Percentiles rank a stretch among this genome's conserved stretches.
Evolutionary conservation across 1,140 invertebrate genomes (phyloP).

Genomic region (Aporrectodea caliginosa): DNA sequence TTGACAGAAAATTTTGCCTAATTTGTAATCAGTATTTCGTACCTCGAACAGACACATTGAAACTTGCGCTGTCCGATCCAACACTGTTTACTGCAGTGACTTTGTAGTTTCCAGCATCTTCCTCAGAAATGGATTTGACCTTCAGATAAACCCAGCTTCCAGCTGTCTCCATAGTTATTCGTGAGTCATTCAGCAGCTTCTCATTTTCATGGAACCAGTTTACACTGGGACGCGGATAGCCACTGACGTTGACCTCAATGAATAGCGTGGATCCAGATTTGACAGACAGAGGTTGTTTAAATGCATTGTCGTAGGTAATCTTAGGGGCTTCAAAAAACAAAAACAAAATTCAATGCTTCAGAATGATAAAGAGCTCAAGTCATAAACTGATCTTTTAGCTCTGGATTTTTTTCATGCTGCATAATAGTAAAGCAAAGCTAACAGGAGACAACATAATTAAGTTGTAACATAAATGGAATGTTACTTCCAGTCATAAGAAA

Average conservation of each 20-base stretch:
- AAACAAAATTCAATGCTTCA: no score
- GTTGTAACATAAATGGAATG: no score
- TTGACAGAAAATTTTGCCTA: no score
- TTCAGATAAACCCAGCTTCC: conserved; percentile 30
- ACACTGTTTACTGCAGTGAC: conserved; percentile 35
- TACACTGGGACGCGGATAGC: conserved; percentile 23
- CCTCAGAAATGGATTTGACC: conserved; percentile 10
- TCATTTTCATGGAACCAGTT: conserved; percentile 26
- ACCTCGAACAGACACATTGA: conserved; percentile 29
- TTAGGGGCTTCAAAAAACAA: conserved; percentile 20
- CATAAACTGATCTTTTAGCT: no score
- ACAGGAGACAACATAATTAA: no score
- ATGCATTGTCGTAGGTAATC: conserved; percentile 19
- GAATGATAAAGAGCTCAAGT: no score
- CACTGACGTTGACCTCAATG: conserved; percentile 30
- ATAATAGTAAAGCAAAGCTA: no score
- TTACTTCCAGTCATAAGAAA: no score
- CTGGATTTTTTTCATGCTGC: no score
- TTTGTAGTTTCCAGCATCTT: conserved; percentile 28
- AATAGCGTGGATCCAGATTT: conserved; percentile 14
- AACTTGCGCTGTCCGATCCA: conserved; percentile 38
- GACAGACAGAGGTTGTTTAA: conserved; percentile 13
- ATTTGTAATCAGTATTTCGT: no score
- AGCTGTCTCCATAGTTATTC: conserved; percentile 21
- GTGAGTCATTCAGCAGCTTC: conserved; percentile 9